phyloP scores from a whole-genome alignment of 1,140 invertebrate genomes.

The Bicyclus anynana region DNA sequence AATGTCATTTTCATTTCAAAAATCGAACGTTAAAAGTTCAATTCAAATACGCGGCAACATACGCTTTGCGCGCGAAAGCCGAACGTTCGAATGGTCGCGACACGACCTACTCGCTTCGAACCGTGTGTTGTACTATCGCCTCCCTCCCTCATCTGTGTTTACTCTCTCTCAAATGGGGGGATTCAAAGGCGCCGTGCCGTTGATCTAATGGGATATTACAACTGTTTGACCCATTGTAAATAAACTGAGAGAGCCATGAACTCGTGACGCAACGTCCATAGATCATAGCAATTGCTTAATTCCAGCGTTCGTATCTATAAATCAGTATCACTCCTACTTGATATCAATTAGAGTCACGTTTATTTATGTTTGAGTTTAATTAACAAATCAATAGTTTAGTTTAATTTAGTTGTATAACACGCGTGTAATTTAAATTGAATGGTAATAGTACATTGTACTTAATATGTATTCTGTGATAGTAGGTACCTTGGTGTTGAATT shows the following conservation, averaged over 20 bases:
- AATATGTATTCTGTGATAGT: too few species aligned
- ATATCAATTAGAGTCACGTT: conserved; percentile 18
- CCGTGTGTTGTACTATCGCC: conserved; percentile 64
- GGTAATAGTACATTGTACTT: not conserved
- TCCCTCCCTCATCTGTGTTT: conserved; percentile 69
- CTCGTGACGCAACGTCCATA: conserved; percentile 34
- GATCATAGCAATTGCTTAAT: conserved; percentile 34
- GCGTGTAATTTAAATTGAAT: not conserved
- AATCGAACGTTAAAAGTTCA: conserved; percentile 52
- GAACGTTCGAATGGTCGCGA: conserved; percentile 28
- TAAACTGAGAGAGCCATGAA: conserved; percentile 46
- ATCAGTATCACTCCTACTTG: conserved; percentile 21
- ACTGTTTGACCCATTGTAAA: conserved; percentile 58
- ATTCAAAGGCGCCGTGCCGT: conserved; percentile 54
- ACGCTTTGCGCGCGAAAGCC: conserved; percentile 40
- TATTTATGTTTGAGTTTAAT: conserved; percentile 19
- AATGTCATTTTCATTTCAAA: conserved; percentile 34
- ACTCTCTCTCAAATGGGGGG: conserved; percentile 68
- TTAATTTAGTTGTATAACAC: not conserved
- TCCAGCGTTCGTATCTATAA: conserved; percentile 20
- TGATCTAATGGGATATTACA: conserved; percentile 54
- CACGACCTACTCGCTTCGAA: conserved; percentile 53
- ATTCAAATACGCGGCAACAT: conserved; percentile 40
- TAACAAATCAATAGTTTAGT: conserved; percentile 8
- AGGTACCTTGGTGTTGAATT: too few species aligned